These are phyloP conservation scores for Trichosurus vulpecula DNA, from an alignment of 2,797 vertebrate species.

Conservation along the genomic window DNA sequence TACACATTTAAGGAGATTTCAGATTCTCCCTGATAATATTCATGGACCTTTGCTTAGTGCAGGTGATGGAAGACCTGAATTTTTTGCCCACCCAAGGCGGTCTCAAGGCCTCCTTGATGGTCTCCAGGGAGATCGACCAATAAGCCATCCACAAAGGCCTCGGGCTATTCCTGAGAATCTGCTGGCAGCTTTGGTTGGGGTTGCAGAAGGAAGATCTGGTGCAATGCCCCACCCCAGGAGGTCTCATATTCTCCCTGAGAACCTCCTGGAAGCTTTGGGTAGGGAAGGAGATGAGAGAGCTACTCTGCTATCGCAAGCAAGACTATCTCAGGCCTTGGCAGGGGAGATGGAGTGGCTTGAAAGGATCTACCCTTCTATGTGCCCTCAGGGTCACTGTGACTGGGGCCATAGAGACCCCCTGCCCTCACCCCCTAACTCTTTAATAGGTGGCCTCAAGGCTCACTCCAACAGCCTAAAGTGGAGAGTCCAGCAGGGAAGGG, in stretches of 20 bases:
- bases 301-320: background rate
- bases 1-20: background rate
- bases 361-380: background rate
- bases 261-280: background rate
- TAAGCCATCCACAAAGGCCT: background rate
- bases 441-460: background rate
- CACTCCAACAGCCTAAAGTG: background rate
- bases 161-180: background rate
- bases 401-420: background rate
- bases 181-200: background rate
- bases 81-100: background rate
- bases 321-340: background rate
- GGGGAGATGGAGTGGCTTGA: background rate
- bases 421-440: background rate
- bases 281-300: background rate
- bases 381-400: background rate
- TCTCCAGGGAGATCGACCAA: background rate
- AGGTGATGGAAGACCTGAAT: background rate
- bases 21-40: background rate
- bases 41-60: background rate
- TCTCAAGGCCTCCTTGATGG: background rate
- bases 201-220: background rate
- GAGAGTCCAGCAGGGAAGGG: background rate
- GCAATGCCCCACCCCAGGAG: background rate
- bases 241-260: background rate